phyloP scores from a whole-genome alignment of 2,888 invertebrate genomes.

The Apamea anceps region DNA sequence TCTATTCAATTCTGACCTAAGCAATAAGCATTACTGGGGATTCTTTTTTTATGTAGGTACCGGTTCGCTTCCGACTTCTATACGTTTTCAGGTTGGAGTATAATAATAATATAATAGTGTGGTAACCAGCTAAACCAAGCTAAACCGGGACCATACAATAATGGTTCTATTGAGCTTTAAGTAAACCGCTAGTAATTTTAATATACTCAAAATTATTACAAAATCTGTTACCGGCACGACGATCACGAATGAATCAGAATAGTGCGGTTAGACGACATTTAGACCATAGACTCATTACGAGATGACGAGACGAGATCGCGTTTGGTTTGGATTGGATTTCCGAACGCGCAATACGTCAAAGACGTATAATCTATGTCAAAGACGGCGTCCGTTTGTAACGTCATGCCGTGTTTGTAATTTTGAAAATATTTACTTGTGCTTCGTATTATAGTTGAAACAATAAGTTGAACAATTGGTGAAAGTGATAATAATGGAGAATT shows the following conservation, averaged over 20 bases:
- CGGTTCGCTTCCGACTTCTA: neutral
- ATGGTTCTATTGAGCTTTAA: neutral
- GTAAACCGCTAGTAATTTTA: neutral
- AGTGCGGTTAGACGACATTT: neutral
- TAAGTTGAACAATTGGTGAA: slow-evolving; percentile 25
- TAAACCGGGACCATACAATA: neutral
- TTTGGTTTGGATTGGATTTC: slow-evolving; percentile 7
- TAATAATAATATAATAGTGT: too few relatives aligned
- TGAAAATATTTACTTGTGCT: slow-evolving; percentile 67
- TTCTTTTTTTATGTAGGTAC: neutral
- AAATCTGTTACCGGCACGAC: neutral
- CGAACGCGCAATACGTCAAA: slow-evolving; percentile 49
- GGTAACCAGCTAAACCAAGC: neutral
- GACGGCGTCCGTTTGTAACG: slow-evolving; percentile 74
- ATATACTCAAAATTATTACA: neutral
- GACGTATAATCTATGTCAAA: too few relatives aligned
- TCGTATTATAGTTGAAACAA: slow-evolving; percentile 18
- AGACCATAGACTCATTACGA: neutral
- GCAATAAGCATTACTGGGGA: neutral
- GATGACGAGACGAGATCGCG: neutral
- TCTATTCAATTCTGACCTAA: neutral
- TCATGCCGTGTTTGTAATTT: slow-evolving; percentile 69
- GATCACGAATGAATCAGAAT: too few relatives aligned
- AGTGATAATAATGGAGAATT: slow-evolving; percentile 78
- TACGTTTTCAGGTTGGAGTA: neutral